These are phyloP conservation scores for Stenodera caucasica DNA, from an alignment of 2,888 invertebrate genomes.

Conservation along the genomic window DNA sequence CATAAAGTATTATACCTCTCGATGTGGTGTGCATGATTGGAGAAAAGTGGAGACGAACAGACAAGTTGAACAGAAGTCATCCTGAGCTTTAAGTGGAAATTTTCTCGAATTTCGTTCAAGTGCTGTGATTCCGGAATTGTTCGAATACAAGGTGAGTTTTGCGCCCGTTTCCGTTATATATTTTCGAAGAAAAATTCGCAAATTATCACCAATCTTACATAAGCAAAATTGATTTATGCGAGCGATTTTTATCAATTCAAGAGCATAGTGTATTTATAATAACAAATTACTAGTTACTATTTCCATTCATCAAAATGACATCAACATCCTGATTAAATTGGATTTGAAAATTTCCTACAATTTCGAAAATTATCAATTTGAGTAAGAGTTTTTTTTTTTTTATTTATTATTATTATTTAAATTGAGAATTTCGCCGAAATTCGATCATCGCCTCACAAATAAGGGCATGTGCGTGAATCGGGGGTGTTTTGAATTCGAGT, in stretches of 20 bases:
- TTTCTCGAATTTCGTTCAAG: too few relatives aligned
- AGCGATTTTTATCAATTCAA: constrained; percentile 13
- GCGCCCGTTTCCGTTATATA: neutral
- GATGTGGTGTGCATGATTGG: neutral
- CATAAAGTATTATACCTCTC: neutral
- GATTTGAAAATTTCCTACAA: constrained; percentile 10
- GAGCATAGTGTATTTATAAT: constrained; percentile 15
- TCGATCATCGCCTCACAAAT: constrained; percentile 9
- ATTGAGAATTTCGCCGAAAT: too few relatives aligned
- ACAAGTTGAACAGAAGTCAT: neutral
- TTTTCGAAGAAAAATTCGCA: neutral
- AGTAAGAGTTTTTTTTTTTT: too few relatives aligned
- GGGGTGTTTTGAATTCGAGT: too few relatives aligned
- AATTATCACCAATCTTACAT: neutral
- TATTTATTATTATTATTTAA: too few relatives aligned
- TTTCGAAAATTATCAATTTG: too few relatives aligned
- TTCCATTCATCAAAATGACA: constrained; percentile 12
- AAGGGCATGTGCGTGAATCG: constrained; percentile 11
- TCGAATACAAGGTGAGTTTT: neutral
- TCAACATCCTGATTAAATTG: constrained; percentile 21
- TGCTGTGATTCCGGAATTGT: too few relatives aligned
- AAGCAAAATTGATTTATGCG: constrained; percentile 17
- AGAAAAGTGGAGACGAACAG: neutral
- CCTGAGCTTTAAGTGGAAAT: constrained; percentile 15
- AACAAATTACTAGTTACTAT: constrained; percentile 10